These are phyloP conservation scores for Albula goreensis DNA, from an alignment of 2,113 vertebrate species.

Conservation along the genomic window DNA sequence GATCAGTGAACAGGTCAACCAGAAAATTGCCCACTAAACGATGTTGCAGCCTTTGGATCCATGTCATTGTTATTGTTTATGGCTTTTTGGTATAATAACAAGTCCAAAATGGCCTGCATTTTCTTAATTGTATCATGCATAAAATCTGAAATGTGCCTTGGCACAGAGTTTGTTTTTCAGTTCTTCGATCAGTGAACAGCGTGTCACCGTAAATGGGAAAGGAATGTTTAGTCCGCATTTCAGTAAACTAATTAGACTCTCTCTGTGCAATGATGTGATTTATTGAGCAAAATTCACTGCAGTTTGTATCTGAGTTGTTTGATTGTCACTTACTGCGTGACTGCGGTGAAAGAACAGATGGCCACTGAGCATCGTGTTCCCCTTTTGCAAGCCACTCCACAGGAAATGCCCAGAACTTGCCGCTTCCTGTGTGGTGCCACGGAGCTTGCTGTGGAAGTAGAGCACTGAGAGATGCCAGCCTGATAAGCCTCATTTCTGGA, in stretches of 20 bases:
- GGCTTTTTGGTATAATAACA: not conserved
- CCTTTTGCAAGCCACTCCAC: constrained; percentile 8
- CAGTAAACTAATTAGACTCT: not conserved
- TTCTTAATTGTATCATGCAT: not conserved
- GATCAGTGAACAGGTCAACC: too few species aligned
- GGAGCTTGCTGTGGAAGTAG: constrained; percentile 32
- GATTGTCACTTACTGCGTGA: not conserved
- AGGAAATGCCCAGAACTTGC: constrained; percentile 46
- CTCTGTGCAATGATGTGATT: not conserved
- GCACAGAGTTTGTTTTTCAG: not conserved
- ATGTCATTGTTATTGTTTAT: not conserved
- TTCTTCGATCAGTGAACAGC: not conserved
- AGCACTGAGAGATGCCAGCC: constrained; percentile 39
- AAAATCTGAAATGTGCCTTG: not conserved
- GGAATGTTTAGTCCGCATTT: not conserved
- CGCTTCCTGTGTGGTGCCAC: constrained; percentile 57
- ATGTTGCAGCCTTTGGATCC: not conserved
- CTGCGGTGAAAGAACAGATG: constrained; percentile 21
- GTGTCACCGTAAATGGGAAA: not conserved
- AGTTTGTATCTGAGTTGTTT: not conserved
- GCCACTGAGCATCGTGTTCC: not conserved
- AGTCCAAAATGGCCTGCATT: not conserved
- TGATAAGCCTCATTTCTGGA: constrained; percentile 39
- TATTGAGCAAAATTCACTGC: not conserved
- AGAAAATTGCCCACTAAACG: too few species aligned